Percentiles rank a stretch among this genome's conserved stretches.
These are phyloP conservation scores for Cryptoprocta ferox DNA, from an alignment of 2,797 vertebrate genomes.

Conservation along the genomic window DNA sequence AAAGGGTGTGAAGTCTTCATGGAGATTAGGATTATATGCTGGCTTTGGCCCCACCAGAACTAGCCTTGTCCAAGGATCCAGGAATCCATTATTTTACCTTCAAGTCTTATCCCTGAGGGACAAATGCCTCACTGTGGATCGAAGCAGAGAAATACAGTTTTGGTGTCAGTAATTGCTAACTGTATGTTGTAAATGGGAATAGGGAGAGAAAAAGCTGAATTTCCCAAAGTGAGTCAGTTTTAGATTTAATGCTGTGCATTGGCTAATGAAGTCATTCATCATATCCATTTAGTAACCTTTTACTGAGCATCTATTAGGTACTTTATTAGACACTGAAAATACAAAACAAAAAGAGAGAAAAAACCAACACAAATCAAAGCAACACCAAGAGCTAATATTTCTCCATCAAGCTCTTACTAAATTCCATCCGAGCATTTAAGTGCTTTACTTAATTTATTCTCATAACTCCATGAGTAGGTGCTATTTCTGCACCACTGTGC, in stretches of 20 bases:
- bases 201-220: neutral
- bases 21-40: neutral
- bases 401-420: neutral
- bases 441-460: neutral
- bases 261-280: neutral
- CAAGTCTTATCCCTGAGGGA: neutral
- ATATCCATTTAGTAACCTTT: neutral
- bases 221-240: neutral
- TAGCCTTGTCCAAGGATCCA: neutral
- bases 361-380: neutral
- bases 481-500: neutral
- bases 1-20: neutral
- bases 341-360: neutral
- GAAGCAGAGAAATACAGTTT: neutral
- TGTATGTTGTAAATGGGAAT: neutral
- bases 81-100: neutral
- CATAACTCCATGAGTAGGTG: neutral
- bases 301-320: neutral
- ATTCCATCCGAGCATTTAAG: neutral
- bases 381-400: neutral
- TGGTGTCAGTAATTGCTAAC: neutral
- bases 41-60: neutral
- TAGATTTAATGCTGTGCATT: neutral
- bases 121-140: neutral
- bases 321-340: neutral